Evolutionary conservation across 2,113 vertebrate genomes (phyloP).

Genomic region (Corydoras maculifer): DNA sequence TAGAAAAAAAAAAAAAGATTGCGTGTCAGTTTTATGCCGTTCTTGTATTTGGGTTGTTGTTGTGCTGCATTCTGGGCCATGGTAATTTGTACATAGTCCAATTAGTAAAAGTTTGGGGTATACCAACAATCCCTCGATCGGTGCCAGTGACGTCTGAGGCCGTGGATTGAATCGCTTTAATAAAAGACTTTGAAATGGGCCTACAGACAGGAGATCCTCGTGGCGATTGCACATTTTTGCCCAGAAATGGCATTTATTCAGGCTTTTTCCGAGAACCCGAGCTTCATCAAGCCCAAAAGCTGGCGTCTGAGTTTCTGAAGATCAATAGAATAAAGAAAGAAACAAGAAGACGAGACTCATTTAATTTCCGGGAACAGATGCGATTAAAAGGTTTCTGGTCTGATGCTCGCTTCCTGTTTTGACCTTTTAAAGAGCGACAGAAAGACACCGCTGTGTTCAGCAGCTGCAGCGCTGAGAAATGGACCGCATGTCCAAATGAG

Average conservation of each 20-base stretch:
- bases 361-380: conserved; percentile 24
- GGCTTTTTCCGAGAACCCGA: conserved; percentile 2
- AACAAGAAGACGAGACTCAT: conserved; percentile 26
- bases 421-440: conserved; percentile 35
- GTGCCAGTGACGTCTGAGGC: too few species aligned
- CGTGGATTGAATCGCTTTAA: neutral
- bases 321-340: conserved; percentile 14
- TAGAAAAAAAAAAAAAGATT: too few species aligned
- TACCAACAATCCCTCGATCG: too few species aligned
- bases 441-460: neutral
- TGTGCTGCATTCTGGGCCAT: too few species aligned
- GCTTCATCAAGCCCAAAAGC: too few species aligned
- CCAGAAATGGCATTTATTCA: conserved; percentile 42
- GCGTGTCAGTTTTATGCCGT: too few species aligned
- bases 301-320: neutral
- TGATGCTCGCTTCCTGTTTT: conserved; percentile 52
- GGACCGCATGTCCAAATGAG: too few species aligned
- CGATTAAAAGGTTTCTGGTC: conserved; percentile 31
- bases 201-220: conserved; percentile 23
- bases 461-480: neutral
- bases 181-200: conserved; percentile 15
- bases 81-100: too few species aligned
- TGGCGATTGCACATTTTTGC: neutral
- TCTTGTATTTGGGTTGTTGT: too few species aligned
- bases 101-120: too few species aligned